phyloP scores from a whole-genome alignment of 2,113 vertebrate species.

The Misgurnus mizolepis region DNA sequence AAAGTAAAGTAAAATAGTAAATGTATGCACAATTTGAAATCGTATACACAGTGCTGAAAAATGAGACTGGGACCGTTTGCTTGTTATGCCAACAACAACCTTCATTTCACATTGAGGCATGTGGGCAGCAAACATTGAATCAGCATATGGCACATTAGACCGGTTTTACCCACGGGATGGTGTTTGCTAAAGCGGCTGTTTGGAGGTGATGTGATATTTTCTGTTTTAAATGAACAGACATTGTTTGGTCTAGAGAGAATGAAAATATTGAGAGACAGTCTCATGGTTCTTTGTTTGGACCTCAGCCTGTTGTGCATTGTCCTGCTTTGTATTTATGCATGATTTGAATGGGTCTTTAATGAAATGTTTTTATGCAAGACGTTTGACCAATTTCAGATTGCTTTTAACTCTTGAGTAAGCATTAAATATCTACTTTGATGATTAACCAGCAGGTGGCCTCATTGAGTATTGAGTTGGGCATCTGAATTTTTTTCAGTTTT shows the following conservation, averaged over 20 bases:
- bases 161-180: not conserved
- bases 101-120: not conserved
- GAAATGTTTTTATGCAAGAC: too few relatives aligned
- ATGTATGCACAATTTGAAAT: not conserved
- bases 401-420: not conserved
- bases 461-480: not conserved
- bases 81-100: constrained; percentile 15
- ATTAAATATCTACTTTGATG: not conserved
- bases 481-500: not conserved
- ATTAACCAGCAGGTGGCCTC: not conserved
- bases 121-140: constrained; percentile 8
- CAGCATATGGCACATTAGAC: constrained; percentile 10
- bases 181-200: constrained; percentile 5
- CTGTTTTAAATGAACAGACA: constrained; percentile 5
- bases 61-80: not conserved
- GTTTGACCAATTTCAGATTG: not conserved
- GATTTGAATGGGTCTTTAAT: not conserved
- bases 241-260: constrained; percentile 5
- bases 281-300: too few relatives aligned
- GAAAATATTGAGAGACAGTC: not conserved
- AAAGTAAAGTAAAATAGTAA: not conserved
- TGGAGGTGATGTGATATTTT: not conserved
- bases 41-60: not conserved
- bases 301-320: not conserved
- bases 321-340: not conserved